Conservation (phyloP, 1,140 invertebrate genomes). For the Bradysia coprophila region DNA sequence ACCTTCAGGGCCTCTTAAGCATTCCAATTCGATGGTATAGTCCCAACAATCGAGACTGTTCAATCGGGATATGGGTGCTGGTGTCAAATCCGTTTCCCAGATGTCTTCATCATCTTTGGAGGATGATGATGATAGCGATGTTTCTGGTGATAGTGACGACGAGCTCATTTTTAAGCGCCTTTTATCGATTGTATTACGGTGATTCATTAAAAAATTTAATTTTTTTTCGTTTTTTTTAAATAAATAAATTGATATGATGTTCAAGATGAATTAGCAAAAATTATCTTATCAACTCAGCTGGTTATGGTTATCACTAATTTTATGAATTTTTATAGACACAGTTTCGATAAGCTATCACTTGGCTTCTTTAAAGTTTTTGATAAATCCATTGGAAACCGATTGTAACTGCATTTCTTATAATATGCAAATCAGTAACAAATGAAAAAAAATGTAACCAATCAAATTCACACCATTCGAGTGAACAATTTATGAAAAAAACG, state of each 20-base stretch:
- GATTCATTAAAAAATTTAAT: not conserved
- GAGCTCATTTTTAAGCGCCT: constrained; percentile 1
- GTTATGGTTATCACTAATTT: not conserved
- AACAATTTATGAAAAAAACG: too few species aligned
- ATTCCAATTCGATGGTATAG: constrained; percentile 61
- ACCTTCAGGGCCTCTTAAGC: constrained; percentile 53
- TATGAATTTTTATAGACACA: too few species aligned
- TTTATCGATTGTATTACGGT: too few species aligned
- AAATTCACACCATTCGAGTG: too few species aligned
- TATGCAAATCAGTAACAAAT: too few species aligned
- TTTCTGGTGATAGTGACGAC: not conserved
- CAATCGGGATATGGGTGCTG: constrained; percentile 19
- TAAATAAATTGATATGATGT: not conserved
- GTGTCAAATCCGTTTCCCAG: constrained; percentile 1
- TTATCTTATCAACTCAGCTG: not conserved
- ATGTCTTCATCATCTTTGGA: not conserved
- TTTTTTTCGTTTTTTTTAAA: not conserved
- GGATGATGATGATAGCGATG: not conserved
- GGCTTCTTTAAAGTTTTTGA: too few species aligned
- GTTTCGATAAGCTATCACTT: too few species aligned
- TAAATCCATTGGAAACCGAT: too few species aligned
- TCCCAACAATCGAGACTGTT: constrained; percentile 63
- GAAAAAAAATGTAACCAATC: too few species aligned
- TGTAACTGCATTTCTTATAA: too few species aligned
- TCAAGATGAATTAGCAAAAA: not conserved